A percentile compares a stretch with the other conserved stretches of the same genome.
phyloP scores from a whole-genome alignment of 2,113 vertebrate species.

The Etheostoma cragini region DNA sequence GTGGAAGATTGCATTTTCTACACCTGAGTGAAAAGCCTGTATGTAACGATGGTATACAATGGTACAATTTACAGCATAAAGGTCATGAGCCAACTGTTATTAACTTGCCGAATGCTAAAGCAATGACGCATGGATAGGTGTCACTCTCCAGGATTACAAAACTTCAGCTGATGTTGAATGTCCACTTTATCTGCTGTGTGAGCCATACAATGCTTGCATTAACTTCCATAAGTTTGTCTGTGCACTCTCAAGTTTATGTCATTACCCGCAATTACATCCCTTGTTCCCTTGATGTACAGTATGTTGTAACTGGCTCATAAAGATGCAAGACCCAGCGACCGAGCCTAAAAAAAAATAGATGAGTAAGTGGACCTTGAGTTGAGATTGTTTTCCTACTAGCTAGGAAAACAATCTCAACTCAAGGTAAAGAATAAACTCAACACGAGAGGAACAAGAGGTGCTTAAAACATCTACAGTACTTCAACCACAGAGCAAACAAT shows the following conservation, averaged over 20 bases:
- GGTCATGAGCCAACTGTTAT: neutral
- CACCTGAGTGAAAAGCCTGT: conserved; percentile 20
- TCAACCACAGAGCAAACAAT: neutral
- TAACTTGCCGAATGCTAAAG: neutral
- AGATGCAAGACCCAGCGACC: neutral
- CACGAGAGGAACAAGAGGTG: neutral
- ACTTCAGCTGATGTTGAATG: neutral
- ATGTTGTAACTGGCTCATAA: neutral
- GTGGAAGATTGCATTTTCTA: conserved; percentile 44
- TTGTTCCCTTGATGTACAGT: neutral
- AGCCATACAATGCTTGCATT: too few relatives aligned
- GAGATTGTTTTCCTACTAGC: neutral
- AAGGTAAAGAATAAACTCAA: neutral
- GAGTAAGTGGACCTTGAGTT: neutral
- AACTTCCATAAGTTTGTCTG: neutral
- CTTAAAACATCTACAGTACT: neutral
- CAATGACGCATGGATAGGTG: neutral
- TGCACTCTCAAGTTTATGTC: too few relatives aligned
- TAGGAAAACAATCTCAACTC: too few relatives aligned
- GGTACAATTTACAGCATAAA: neutral
- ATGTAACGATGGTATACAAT: neutral
- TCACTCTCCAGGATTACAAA: neutral
- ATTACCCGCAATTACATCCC: neutral
- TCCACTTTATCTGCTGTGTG: neutral
- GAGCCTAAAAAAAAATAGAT: too few relatives aligned